Conservation (phyloP, 2,113 vertebrate species). For the Caranx melampygus region DNA sequence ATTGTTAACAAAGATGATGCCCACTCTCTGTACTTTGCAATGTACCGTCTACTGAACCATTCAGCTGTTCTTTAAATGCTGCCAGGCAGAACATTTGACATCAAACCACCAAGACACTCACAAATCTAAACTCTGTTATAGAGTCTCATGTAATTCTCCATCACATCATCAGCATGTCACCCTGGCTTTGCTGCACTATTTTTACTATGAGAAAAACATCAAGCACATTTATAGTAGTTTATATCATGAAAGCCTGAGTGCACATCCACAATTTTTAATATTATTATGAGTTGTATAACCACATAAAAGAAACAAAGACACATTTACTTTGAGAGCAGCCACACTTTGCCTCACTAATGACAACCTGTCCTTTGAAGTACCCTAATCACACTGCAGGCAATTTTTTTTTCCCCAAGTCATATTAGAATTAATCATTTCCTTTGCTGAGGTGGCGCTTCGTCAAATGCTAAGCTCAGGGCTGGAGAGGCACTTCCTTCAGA, state of each 20-base stretch:
- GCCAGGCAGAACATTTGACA: background rate
- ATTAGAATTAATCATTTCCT: constrained; percentile 63
- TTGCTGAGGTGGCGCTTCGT: constrained; percentile 66
- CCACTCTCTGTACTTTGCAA: too few species aligned
- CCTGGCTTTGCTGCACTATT: background rate
- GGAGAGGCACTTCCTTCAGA: constrained; percentile 22
- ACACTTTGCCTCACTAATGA: constrained; percentile 25
- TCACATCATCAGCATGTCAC: constrained; percentile 1
- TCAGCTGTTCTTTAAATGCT: background rate
- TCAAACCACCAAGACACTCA: constrained; percentile 1
- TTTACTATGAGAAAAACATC: constrained; percentile 15
- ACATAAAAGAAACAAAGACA: background rate
- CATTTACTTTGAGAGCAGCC: background rate
- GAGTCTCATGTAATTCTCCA: constrained; percentile 7
- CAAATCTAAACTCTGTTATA: background rate
- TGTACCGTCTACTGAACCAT: background rate
- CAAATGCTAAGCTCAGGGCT: constrained; percentile 49
- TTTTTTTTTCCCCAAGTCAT: constrained; percentile 17
- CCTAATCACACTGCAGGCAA: constrained; percentile 31
- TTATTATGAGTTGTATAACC: background rate
- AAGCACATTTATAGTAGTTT: background rate
- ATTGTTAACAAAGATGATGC: too few species aligned
- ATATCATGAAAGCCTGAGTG: background rate
- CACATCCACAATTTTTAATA: background rate
- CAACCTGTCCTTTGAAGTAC: constrained; percentile 54